Conservation (phyloP, 2,113 vertebrate genomes). For the cat (Felis catus) region DNA sequence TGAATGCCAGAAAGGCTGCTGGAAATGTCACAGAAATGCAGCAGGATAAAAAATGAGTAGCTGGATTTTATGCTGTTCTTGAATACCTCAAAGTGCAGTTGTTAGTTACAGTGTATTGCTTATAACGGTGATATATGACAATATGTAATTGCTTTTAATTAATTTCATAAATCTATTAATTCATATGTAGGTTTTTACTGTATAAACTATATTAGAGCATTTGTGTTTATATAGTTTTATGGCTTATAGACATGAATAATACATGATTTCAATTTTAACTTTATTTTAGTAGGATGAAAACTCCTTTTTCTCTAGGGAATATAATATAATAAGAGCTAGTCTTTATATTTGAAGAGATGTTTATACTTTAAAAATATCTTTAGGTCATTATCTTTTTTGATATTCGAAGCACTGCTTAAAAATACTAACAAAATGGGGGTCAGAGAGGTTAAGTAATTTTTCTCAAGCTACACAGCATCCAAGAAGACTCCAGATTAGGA, state of each 20-base stretch:
- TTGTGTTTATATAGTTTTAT: conserved; percentile 52
- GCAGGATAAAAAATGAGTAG: neutral
- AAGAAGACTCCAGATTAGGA: neutral
- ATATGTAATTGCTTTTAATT: conserved; percentile 47
- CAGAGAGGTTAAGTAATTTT: neutral
- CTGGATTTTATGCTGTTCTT: conserved; percentile 14
- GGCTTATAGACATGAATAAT: conserved; percentile 55
- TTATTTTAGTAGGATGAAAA: conserved; percentile 45
- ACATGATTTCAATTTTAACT: conserved; percentile 61
- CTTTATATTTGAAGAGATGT: neutral
- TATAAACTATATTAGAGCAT: neutral
- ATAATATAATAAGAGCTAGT: neutral
- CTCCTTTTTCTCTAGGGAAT: neutral
- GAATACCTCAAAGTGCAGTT: neutral
- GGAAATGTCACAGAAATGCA: neutral
- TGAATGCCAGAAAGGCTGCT: neutral
- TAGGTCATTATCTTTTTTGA: neutral
- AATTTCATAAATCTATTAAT: conserved; percentile 66
- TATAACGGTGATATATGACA: neutral
- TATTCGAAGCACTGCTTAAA: neutral
- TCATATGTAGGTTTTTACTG: neutral
- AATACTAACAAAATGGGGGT: neutral
- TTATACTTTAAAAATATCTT: neutral
- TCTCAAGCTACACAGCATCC: neutral
- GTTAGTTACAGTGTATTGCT: conserved; percentile 44